These are phyloP conservation scores for Limnephilus rhombicus DNA, from an alignment of 2,888 invertebrate genomes.

Conservation along the genomic window DNA sequence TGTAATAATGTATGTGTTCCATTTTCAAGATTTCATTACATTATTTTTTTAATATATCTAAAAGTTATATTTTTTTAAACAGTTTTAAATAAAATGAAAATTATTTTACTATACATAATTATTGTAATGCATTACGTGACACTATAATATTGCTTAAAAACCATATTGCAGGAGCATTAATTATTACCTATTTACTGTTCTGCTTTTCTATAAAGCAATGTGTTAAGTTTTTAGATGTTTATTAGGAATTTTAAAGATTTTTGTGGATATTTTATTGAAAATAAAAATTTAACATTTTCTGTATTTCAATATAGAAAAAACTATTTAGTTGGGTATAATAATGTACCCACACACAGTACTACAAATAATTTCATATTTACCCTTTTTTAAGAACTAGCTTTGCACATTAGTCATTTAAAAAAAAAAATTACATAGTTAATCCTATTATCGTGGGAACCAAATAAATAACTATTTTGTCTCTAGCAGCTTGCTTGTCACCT, in stretches of 20 bases:
- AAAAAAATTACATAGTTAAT: background rate
- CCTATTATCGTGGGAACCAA: background rate
- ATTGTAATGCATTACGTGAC: background rate
- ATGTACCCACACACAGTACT: background rate
- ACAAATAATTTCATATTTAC: background rate
- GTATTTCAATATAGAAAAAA: background rate
- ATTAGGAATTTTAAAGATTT: background rate
- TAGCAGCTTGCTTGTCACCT: background rate
- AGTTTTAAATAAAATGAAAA: background rate
- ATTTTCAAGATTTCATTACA: background rate
- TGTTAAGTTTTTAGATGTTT: constrained; percentile 1
- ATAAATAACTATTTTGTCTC: background rate
- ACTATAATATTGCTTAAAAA: background rate
- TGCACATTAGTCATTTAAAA: background rate
- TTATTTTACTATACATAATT: background rate
- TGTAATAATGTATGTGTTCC: background rate
- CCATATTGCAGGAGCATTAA: background rate
- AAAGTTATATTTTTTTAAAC: background rate
- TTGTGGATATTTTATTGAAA: background rate
- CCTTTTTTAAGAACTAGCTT: background rate
- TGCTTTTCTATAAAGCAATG: background rate
- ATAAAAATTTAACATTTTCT: background rate
- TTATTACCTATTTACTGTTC: background rate
- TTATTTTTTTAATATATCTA: background rate
- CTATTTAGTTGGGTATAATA: background rate